Evolutionary conservation across 2,113 vertebrate species (phyloP).

Genomic region (Chaetura pelagica): DNA sequence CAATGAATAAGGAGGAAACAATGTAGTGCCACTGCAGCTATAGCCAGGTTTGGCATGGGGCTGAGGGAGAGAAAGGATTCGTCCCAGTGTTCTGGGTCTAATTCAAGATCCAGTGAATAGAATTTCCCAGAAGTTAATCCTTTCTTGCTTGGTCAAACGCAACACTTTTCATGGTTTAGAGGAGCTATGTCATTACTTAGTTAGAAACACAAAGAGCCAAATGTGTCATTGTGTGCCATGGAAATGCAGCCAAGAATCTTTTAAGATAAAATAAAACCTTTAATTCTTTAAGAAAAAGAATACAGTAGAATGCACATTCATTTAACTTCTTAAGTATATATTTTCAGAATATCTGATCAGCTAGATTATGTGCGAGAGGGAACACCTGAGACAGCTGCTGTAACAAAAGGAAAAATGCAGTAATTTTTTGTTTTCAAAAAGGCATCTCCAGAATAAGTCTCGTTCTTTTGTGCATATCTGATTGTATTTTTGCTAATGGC

Average conservation of each 20-base stretch:
- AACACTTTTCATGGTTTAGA: conserved; percentile 76
- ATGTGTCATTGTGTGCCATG: conserved; percentile 72
- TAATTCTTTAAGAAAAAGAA: conserved; percentile 57
- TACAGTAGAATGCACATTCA: conserved; percentile 16
- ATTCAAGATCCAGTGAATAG: conserved; percentile 72
- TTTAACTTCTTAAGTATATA: conserved; percentile 50
- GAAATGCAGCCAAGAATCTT: conserved; percentile 69
- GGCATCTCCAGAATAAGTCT: background rate
- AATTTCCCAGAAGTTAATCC: conserved; percentile 76
- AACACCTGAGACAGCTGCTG: conserved; percentile 60
- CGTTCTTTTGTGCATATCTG: background rate
- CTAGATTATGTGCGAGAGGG: conserved; percentile 7
- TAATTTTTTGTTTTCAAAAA: background rate
- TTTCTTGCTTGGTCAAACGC: conserved; percentile 74
- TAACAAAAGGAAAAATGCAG: conserved; percentile 47
- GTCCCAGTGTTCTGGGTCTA: conserved; percentile 58
- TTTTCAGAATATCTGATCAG: conserved; percentile 60
- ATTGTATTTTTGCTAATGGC: conserved; percentile 4
- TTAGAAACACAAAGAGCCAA: conserved; percentile 74
- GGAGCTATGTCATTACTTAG: conserved; percentile 70
- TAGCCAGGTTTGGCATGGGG: conserved; percentile 66
- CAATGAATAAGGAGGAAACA: conserved; percentile 66
- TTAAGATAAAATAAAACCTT: conserved; percentile 61
- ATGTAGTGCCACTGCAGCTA: conserved; percentile 40
- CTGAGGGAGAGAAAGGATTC: conserved; percentile 53